Evolutionary conservation across 53 echinoderm and acorn worm genomes (phyloP).

Genomic region (Echinometra lucunter): DNA sequence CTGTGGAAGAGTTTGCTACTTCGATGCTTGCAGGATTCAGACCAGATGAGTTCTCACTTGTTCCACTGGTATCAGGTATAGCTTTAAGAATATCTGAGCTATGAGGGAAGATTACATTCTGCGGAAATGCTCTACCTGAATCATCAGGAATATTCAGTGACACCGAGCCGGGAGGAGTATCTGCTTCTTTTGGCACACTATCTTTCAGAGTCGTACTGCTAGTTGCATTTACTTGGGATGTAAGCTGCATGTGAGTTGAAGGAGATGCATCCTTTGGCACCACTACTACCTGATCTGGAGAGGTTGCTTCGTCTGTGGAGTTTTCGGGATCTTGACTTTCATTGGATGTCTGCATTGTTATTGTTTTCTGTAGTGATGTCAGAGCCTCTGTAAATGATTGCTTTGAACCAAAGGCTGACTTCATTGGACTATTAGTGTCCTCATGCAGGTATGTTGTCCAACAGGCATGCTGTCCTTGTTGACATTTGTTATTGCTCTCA

Average conservation of each 20-base stretch:
- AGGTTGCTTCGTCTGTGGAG: background rate
- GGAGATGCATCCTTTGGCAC: background rate
- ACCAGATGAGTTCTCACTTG: background rate
- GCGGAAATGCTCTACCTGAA: background rate
- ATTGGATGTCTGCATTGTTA: background rate
- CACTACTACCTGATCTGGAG: background rate
- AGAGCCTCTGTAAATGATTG: conserved; percentile 45
- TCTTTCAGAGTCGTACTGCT: background rate
- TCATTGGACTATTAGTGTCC: conserved; percentile 39
- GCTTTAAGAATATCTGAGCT: background rate
- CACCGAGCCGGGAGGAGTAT: background rate
- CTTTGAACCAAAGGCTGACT: conserved; percentile 46
- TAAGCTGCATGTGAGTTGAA: background rate
- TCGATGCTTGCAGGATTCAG: background rate
- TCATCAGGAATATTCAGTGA: background rate
- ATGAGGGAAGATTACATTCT: background rate
- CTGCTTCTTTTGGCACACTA: background rate
- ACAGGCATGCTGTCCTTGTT: background rate
- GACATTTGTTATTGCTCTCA: background rate
- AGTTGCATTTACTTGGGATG: background rate
- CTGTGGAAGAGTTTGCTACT: background rate
- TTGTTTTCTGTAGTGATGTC: background rate
- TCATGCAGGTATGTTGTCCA: conserved; percentile 46
- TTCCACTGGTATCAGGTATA: background rate
- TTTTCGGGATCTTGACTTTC: background rate